phyloP scores from a whole-genome alignment of 2,888 invertebrate genomes.

The Harmothoe impar region DNA sequence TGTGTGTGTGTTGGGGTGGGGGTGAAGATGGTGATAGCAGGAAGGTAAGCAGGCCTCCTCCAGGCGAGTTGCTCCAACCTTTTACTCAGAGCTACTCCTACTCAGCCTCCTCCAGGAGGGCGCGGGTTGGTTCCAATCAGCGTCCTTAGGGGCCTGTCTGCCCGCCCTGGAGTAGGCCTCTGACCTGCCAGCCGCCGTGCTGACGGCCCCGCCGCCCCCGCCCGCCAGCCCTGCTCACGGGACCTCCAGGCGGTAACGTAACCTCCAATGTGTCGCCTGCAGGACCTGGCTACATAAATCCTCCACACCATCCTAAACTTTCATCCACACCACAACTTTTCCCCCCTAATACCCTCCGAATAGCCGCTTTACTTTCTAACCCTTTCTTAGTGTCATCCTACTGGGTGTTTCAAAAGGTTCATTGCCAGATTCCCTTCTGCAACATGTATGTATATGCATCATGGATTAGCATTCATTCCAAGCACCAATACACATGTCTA shows the following conservation, averaged over 20 bases:
- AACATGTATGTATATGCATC: too few relatives aligned
- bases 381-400: too few relatives aligned
- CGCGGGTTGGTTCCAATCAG: slow-evolving; percentile 57
- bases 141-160: slow-evolving; percentile 1
- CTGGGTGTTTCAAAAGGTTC: too few relatives aligned
- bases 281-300: slow-evolving; percentile 32
- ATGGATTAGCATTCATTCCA: too few relatives aligned
- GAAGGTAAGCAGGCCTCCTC: not conserved
- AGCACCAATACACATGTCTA: too few relatives aligned
- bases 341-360: not conserved
- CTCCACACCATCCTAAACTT: not conserved
- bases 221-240: not conserved
- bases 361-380: too few relatives aligned
- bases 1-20: not conserved
- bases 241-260: slow-evolving; percentile 34
- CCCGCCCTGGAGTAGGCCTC: slow-evolving; percentile 37
- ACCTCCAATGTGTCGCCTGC: slow-evolving; percentile 34
- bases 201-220: slow-evolving; percentile 40
- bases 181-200: slow-evolving; percentile 46
- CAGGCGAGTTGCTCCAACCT: too few relatives aligned
- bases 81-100: too few relatives aligned
- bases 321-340: not conserved
- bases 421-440: too few relatives aligned
- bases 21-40: not conserved
- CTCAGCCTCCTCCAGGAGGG: not conserved